Evolutionary conservation across 1,140 invertebrate species (phyloP), one percentile per base, ranked within the genome.

Genomic region (Trichonephila clavipes): DNA sequence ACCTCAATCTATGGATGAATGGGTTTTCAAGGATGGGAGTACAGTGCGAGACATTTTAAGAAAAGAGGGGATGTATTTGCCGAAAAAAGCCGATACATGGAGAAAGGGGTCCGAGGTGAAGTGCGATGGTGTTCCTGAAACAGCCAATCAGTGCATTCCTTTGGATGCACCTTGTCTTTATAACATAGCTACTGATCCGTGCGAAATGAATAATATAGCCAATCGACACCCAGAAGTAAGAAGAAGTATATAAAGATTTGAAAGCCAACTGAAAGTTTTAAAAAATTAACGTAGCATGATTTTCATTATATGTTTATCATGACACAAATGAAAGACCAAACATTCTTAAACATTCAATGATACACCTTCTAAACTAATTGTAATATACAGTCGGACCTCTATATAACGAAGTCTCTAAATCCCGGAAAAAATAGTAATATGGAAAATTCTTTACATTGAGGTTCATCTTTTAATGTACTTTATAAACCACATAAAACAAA

Each of bases 141-240:
- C 51, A 4, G 24, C 21, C 44, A 85, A 59, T 24, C 51, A 24
- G 1, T 85, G 83, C 58, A n/a, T 28, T 61, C 83, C 83, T 0
- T 16, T 21, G 7, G 24, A 24, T 14, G 14, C 1, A 28, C 94
- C 95, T 88, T 96, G 96, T 90, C 94, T 96, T 40, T 96, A 95
- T 94, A 95, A 96, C 81, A 95, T 96, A 82, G 94, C 94, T 8
- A 94, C 94, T n/a, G 96, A 96, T 94, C 96, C 96, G 1, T 96
- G 96, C 94, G 96, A 96, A 90, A 96, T 95, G 72, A 94, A 95
- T 83, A 96, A 96, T 87, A 77, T 96, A 44, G 95, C 95, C 58
- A 82, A 83, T 14, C 21, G 34, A 58, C 34, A 94, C 69, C 93
- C 93, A 59, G 66, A 58, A 34, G 93, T 90, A 72, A 90, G 62